Evolutionary conservation across 37 sponge, comb jelly and placozoan genomes (phyloP).

Genomic region (Agelas oroides): DNA sequence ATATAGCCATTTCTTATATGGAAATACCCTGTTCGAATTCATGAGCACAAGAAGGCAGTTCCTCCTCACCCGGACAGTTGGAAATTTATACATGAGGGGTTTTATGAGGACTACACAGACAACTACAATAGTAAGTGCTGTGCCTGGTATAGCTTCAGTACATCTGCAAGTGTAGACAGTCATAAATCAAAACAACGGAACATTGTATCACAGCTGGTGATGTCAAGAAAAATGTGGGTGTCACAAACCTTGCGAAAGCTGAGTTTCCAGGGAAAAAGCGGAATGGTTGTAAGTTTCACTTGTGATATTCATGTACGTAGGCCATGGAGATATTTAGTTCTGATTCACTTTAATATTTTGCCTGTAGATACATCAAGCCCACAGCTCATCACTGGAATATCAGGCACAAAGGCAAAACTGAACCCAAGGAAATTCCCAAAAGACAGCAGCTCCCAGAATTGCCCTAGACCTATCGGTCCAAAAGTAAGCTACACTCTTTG

Average conservation of each 20-base stretch:
- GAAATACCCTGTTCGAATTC: constrained; percentile 53
- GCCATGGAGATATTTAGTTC: background rate
- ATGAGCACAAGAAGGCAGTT: constrained; percentile 54
- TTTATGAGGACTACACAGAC: constrained; percentile 67
- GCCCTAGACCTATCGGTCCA: background rate
- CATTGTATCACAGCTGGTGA: constrained; percentile 49
- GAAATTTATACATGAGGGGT: constrained; percentile 40
- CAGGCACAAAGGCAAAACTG: constrained; percentile 45
- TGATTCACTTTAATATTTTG: background rate
- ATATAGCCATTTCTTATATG: constrained; percentile 56
- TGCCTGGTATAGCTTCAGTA: too few species aligned
- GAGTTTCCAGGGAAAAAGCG: constrained; percentile 57
- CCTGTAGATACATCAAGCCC: background rate
- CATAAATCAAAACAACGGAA: too few species aligned
- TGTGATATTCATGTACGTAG: too few species aligned
- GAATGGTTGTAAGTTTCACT: background rate
- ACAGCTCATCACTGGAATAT: constrained; percentile 10
- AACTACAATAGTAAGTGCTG: constrained; percentile 39
- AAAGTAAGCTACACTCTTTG: background rate
- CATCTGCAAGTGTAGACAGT: too few species aligned
- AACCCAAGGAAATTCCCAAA: constrained; percentile 13
- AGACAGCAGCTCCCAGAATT: background rate
- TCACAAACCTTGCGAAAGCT: constrained; percentile 67
- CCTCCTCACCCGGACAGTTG: constrained; percentile 24
- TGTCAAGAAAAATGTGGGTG: constrained; percentile 47